phyloP scores from a whole-genome alignment of 2,113 vertebrate species.

The Daphoenositta chrysoptera region DNA sequence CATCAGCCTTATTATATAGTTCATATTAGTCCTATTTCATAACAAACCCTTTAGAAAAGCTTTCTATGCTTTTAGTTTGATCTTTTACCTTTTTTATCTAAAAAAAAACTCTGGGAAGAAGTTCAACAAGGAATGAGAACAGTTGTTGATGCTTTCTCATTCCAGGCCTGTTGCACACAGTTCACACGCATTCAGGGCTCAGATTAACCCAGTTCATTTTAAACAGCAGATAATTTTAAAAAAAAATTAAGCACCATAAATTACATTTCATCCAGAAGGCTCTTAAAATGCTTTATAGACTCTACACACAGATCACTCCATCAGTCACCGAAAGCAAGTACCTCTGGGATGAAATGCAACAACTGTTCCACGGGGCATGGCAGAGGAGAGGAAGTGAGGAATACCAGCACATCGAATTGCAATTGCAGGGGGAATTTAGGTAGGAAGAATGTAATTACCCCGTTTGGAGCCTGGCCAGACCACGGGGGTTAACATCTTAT shows the following conservation, averaged over 20 bases:
- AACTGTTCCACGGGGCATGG: slow-evolving; percentile 54
- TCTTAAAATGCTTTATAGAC: slow-evolving; percentile 22
- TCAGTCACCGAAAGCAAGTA: slow-evolving; percentile 52
- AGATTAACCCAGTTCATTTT: neutral
- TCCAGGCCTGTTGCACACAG: neutral
- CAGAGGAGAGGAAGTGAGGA: slow-evolving; percentile 65
- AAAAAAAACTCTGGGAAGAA: neutral
- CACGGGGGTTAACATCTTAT: slow-evolving; percentile 54
- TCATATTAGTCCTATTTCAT: neutral
- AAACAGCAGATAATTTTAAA: neutral
- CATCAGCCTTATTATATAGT: neutral
- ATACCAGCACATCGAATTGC: slow-evolving; percentile 69
- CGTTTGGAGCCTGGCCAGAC: slow-evolving; percentile 62
- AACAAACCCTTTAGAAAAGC: neutral
- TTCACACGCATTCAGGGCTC: neutral
- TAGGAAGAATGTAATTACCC: slow-evolving; percentile 72
- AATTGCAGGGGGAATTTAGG: slow-evolving; percentile 71
- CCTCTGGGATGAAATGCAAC: slow-evolving; percentile 61
- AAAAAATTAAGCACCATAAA: neutral
- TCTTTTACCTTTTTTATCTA: neutral
- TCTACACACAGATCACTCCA: slow-evolving; percentile 19
- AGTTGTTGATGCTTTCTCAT: neutral
- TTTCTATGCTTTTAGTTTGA: neutral
- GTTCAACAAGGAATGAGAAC: accelerated
- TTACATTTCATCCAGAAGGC: slow-evolving; percentile 16